Percentiles rank a stretch among this genome's conserved stretches.
These are phyloP conservation scores for Nebria brevicollis DNA, from an alignment of 2,888 invertebrate species.

Conservation along the genomic window DNA sequence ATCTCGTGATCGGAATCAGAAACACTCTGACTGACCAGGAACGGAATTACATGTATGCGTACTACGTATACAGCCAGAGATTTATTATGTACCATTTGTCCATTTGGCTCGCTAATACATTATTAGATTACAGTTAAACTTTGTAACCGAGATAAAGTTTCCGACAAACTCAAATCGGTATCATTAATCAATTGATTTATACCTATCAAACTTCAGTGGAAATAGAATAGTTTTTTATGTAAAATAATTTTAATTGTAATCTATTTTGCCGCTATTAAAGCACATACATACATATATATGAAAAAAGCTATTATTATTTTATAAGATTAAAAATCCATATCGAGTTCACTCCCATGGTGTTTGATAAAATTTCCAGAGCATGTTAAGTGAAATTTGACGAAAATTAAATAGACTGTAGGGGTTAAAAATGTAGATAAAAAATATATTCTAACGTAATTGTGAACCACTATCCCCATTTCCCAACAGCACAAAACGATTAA, in stretches of 20 bases:
- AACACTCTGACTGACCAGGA: conserved; percentile 28
- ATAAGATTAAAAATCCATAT: neutral
- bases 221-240: neutral
- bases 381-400: neutral
- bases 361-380: neutral
- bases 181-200: neutral
- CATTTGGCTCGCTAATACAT: conserved; percentile 35
- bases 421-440: neutral
- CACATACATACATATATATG: no score
- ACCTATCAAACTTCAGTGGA: neutral
- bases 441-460: neutral
- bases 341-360: neutral
- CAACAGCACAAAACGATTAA: conserved; percentile 1
- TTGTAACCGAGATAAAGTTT: neutral
- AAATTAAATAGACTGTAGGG: neutral
- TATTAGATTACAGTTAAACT: conserved; percentile 25
- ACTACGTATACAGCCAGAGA: neutral
- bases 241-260: no score
- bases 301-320: no score
- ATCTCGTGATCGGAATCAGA: conserved; percentile 37
- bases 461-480: neutral
- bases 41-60: conserved; percentile 32
- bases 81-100: conserved; percentile 39
- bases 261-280: no score
- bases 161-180: neutral